Percentiles rank a stretch among this genome's conserved stretches.
These are phyloP conservation scores for Agrilus cyanescens DNA, from an alignment of 2,888 invertebrate genomes.

Conservation along the genomic window DNA sequence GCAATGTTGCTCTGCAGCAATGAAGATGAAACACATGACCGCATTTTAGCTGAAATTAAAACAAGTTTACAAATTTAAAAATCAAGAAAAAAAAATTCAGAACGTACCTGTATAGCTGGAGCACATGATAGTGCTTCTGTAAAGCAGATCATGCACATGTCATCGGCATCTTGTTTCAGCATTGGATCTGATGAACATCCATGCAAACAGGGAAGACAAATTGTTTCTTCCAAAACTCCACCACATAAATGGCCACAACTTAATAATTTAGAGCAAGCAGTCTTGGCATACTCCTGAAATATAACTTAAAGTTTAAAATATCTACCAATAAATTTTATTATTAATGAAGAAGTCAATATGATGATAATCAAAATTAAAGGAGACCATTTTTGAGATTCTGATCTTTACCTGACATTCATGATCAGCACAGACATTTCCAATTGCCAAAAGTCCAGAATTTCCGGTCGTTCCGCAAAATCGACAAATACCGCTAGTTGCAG, in stretches of 20 bases:
- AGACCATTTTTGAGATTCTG: no score
- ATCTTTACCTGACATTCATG: constrained; percentile 72
- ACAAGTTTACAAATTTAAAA: constrained; percentile 3
- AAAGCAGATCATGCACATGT: constrained; percentile 99
- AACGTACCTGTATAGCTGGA: constrained; percentile 71
- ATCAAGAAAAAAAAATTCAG: background rate
- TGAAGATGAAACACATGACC: constrained; percentile 94
- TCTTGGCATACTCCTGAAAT: constrained; percentile 58
- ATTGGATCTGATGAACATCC: constrained; percentile 50
- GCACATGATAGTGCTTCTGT: constrained; percentile 93
- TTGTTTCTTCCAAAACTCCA: constrained; percentile 75
- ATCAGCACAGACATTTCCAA: constrained; percentile 89
- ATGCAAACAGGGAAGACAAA: constrained; percentile 82
- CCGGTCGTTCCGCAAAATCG: constrained; percentile 84
- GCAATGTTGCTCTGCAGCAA: constrained; percentile 75
- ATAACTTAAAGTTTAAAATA: background rate
- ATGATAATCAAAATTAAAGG: no score
- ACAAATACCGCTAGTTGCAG: constrained; percentile 55
- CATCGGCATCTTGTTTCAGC: constrained; percentile 91
- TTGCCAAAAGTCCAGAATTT: constrained; percentile 72
- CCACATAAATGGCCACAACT: constrained; percentile 89
- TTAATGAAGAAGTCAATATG: background rate
- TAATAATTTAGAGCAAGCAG: constrained; percentile 73
- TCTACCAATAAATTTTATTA: background rate
- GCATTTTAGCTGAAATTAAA: constrained; percentile 59